phyloP scores from a whole-genome alignment of 2,888 invertebrate genomes.

The Dryadula phaetusa region DNA sequence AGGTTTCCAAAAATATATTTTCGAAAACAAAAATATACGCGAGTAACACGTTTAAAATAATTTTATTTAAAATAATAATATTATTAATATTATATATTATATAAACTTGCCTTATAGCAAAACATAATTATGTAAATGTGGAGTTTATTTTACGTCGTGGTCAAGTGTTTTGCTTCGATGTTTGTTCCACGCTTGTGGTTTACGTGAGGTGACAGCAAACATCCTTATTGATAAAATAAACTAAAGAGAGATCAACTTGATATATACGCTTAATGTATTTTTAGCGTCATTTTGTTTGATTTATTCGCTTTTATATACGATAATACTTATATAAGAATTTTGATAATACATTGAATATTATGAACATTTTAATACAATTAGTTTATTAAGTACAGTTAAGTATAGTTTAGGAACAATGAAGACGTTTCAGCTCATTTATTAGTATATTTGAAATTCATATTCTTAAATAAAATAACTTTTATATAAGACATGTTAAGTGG shows the following conservation, averaged over 20 bases:
- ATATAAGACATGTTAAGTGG: no score
- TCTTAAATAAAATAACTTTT: no score
- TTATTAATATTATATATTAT: background rate
- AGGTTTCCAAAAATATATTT: no score
- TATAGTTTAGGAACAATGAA: no score
- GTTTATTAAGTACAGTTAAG: no score
- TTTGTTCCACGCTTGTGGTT: slow-evolving; percentile 10
- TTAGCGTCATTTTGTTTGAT: background rate
- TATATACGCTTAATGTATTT: background rate
- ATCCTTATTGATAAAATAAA: slow-evolving; percentile 36
- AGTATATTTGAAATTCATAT: no score
- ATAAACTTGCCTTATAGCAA: background rate
- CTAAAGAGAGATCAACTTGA: background rate
- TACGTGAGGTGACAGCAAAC: slow-evolving; percentile 43
- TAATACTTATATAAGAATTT: background rate
- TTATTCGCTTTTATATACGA: background rate
- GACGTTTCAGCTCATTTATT: no score
- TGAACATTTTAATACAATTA: background rate
- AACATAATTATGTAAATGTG: slow-evolving; percentile 13
- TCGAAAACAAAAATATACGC: no score
- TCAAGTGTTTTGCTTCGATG: background rate
- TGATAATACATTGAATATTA: background rate
- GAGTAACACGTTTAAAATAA: no score
- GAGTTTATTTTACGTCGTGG: background rate
- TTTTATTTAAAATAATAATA: background rate